Conservation (phyloP, 1,140 invertebrate genomes). For the Hesperophylax magnus region DNA sequence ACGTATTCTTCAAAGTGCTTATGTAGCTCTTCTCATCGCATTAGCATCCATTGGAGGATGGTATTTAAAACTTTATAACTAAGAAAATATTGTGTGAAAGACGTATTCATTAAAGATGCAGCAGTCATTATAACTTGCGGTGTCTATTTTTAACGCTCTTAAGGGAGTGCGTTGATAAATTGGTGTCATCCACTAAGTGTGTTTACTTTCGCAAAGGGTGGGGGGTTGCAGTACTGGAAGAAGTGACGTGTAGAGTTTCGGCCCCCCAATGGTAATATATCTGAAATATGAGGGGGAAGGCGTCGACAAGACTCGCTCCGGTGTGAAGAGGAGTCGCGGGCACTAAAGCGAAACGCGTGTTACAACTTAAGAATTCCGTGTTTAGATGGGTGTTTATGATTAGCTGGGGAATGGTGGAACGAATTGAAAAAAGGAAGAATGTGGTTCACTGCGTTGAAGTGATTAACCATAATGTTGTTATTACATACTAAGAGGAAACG, state of each 20-base stretch:
- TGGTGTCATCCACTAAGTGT: slow-evolving; percentile 16
- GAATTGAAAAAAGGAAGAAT: slow-evolving; percentile 24
- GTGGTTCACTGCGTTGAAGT: background rate
- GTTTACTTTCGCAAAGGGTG: background rate
- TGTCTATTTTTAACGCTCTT: background rate
- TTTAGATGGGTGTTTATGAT: slow-evolving; percentile 34
- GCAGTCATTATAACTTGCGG: background rate
- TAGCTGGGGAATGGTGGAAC: slow-evolving; percentile 27
- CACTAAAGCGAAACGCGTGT: slow-evolving; percentile 38
- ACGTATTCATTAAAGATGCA: background rate
- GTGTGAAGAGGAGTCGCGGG: slow-evolving; percentile 18
- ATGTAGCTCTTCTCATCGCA: background rate
- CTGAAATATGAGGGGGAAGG: slow-evolving; percentile 29
- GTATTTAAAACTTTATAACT: background rate
- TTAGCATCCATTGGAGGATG: background rate
- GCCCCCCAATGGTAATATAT: slow-evolving; percentile 4
- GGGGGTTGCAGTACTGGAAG: background rate
- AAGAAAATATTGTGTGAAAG: background rate
- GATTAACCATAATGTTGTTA: slow-evolving; percentile 1
- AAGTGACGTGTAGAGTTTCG: background rate
- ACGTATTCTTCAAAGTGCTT: background rate
- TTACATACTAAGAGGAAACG: background rate
- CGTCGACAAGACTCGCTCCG: slow-evolving; percentile 18
- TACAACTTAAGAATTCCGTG: slow-evolving; percentile 33
- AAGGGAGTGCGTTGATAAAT: slow-evolving; percentile 11